Conservation (phyloP, 2,113 vertebrate species). For the Hippoglossus stenolepis region DNA sequence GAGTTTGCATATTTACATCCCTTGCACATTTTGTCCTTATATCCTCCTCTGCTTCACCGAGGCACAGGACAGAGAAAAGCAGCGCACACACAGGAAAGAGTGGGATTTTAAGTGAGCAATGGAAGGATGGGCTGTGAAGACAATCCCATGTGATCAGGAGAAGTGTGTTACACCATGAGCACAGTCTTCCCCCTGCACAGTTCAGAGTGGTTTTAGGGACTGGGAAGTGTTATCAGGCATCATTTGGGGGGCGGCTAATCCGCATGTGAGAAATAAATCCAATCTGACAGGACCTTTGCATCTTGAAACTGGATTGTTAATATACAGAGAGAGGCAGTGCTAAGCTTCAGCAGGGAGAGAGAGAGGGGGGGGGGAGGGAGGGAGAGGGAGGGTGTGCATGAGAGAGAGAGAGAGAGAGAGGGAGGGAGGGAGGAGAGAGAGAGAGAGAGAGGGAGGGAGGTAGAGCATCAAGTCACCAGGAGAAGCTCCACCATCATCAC, state of each 20-base stretch:
- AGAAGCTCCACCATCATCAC: constrained; percentile 63
- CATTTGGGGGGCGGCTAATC: constrained; percentile 83
- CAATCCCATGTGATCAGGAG: not conserved
- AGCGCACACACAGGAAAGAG: not conserved
- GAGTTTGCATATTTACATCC: constrained; percentile 75
- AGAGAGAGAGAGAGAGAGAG: constrained; percentile 23
- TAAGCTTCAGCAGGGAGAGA: constrained; percentile 40
- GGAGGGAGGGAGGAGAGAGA: constrained; percentile 47
- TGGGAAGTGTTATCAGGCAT: constrained; percentile 77
- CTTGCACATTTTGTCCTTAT: constrained; percentile 49
- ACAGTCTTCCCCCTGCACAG: constrained; percentile 11
- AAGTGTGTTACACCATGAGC: not conserved
- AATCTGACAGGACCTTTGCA: constrained; percentile 85
- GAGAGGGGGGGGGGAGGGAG: constrained; percentile 21
- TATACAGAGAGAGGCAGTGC: constrained; percentile 74
- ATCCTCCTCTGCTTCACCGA: constrained; percentile 16
- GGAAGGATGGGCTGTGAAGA: not conserved
- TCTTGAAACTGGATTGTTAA: constrained; percentile 85
- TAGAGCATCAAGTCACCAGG: constrained; percentile 62
- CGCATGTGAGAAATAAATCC: constrained; percentile 76
- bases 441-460: constrained; percentile 36
- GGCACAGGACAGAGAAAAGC: not conserved
- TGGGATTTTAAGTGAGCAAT: not conserved
- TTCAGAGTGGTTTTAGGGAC: constrained; percentile 70
- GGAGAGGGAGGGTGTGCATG: not conserved